Evolutionary conservation across 2,888 invertebrate species (phyloP).

Genomic region (Ornithoptera alexandrae): DNA sequence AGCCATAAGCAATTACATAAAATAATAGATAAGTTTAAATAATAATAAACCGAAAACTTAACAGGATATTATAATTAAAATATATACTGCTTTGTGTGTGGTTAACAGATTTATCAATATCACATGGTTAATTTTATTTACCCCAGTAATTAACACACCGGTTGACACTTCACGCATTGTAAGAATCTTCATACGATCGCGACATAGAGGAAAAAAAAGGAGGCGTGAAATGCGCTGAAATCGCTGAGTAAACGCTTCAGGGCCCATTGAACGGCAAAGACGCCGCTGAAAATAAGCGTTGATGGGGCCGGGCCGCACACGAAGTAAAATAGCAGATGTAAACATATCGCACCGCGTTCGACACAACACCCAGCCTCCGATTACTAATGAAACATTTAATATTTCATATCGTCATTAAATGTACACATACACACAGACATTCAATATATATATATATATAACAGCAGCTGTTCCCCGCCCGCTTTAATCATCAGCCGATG

Average conservation of each 20-base stretch:
- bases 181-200: constrained; percentile 56
- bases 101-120: constrained; percentile 29
- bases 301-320: constrained; percentile 68
- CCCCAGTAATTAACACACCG: constrained; percentile 59
- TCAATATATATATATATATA: too few relatives aligned
- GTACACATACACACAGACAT: too few relatives aligned
- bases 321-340: constrained; percentile 39
- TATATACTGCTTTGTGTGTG: constrained; percentile 19
- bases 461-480: too few relatives aligned
- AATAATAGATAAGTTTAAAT: too few relatives aligned
- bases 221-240: constrained; percentile 75
- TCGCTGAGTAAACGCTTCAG: constrained; percentile 67
- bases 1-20: too few relatives aligned
- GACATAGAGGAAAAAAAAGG: constrained; percentile 51
- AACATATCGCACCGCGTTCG: constrained; percentile 31
- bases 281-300: constrained; percentile 65
- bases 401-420: background rate
- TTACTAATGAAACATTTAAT: background rate
- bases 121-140: constrained; percentile 39
- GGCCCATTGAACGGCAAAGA: constrained; percentile 68
- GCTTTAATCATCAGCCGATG: too few relatives aligned
- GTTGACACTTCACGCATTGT: constrained; percentile 70
- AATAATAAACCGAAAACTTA: too few relatives aligned
- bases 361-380: constrained; percentile 3
- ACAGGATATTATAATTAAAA: too few relatives aligned